Percentiles rank a stretch among this genome's conserved stretches.
Conservation (phyloP, 2,113 vertebrate genomes). For the Psettodes erumei region DNA sequence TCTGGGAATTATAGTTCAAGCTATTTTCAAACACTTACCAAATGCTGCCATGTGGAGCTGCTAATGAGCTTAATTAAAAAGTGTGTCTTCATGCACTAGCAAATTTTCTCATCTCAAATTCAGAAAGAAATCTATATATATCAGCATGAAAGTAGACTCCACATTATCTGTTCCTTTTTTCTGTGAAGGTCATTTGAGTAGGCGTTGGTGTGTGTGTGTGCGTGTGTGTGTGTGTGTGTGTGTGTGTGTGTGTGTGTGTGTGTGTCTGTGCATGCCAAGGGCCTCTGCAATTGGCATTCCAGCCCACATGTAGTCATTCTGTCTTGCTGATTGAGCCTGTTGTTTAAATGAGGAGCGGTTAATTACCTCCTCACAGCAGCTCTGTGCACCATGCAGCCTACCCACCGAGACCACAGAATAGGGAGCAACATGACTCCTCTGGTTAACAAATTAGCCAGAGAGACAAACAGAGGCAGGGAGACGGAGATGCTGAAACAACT, state of each 20-base stretch:
- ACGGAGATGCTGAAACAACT: not conserved
- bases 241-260: constrained; percentile 16
- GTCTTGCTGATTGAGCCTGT: constrained; percentile 69
- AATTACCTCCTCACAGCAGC: constrained; percentile 69
- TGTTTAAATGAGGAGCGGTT: constrained; percentile 68
- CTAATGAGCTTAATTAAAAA: not conserved
- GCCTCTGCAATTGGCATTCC: constrained; percentile 50
- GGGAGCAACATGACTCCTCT: constrained; percentile 52
- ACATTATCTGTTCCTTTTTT: constrained; percentile 12
- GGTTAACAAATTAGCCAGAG: constrained; percentile 61
- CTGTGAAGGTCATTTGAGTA: constrained; percentile 40
- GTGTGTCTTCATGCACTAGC: not conserved
- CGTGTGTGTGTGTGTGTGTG: constrained; percentile 8
- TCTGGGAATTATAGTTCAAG: constrained; percentile 26
- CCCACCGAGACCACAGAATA: constrained; percentile 64
- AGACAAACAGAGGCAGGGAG: constrained; percentile 24
- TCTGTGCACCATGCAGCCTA: constrained; percentile 49
- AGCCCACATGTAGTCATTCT: constrained; percentile 55
- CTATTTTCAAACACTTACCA: constrained; percentile 1
- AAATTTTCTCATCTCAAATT: constrained; percentile 9
- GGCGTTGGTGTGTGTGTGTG: not conserved
- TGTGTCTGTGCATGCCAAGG: not conserved
- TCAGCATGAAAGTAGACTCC: constrained; percentile 16
- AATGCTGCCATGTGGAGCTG: constrained; percentile 40
- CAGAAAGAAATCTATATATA: constrained; percentile 11